Evolutionary conservation across 1,140 invertebrate genomes (phyloP), one percentile per base, ranked within the genome.

Genomic region (silkworm (Bombyx mori)): DNA sequence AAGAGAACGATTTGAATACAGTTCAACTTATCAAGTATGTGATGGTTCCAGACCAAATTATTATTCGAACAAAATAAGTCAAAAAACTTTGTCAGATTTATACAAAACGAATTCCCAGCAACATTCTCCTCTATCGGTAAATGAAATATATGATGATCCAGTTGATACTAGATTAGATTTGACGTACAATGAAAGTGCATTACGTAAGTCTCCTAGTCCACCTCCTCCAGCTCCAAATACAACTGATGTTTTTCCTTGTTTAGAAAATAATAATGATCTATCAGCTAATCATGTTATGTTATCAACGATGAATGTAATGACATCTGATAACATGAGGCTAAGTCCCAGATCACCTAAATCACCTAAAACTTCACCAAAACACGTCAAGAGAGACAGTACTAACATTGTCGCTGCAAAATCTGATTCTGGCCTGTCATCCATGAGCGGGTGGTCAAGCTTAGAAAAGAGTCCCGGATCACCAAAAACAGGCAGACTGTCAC

Each of bases 381-480:
- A 93, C 68, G 80, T 91, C 3, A 92, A 92, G 73, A 92, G 91
- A 66, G 90, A 91, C 61, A 82, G 81, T 48, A 80, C 79, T 49
- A 92, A 91, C 75, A 92, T 93, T 52, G 90, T 91, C 9, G 88
- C 92, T 43, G 92, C 92, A 6, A 94, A 94, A 77, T 95, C 94
- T 7, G 94, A 96, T 83, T 96, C 94, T 1, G 94, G 94, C 2
- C 81, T 96, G 48, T 95, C 94, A 1, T 95, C 94, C 9, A 94
- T 96, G 91, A 96, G 93, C 77, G 93, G 93, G 10, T 95, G 94
- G 92, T 95, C 93, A 8, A 94, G 92, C 76, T 79, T 94, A 63
- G 94, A 95, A 82, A 96, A 95, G 86, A 95, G 94, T 42, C 94
- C 94, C 8, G 92, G 92, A 53, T 94, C 93, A 1, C 93, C 94